Conservation (phyloP, 1,140 invertebrate species). For the Heliconius congener region DNA sequence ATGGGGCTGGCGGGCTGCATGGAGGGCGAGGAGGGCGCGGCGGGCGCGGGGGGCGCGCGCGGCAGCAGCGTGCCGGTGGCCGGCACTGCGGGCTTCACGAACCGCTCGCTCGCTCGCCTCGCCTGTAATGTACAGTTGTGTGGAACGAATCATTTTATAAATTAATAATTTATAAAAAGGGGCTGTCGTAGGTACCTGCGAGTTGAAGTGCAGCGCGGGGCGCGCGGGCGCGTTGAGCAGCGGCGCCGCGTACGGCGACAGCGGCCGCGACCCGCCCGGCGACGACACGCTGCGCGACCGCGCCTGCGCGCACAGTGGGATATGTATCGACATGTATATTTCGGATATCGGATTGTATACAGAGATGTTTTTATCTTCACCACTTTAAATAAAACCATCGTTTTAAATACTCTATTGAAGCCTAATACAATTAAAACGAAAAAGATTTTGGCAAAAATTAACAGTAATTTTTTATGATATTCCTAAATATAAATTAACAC, state of each 20-base stretch:
- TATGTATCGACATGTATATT: too few relatives aligned
- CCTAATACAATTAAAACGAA: too few relatives aligned
- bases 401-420: too few relatives aligned
- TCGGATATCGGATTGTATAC: too few relatives aligned
- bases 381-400: too few relatives aligned
- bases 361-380: too few relatives aligned
- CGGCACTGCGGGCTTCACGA: constrained; percentile 83
- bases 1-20: constrained; percentile 85
- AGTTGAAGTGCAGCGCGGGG: constrained; percentile 76
- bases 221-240: constrained; percentile 78
- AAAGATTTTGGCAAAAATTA: too few relatives aligned
- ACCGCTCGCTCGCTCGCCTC: constrained; percentile 87
- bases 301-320: constrained; percentile 52
- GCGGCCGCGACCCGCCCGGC: constrained; percentile 84
- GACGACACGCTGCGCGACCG: constrained; percentile 87
- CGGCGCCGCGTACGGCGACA: constrained; percentile 71
- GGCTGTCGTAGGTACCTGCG: constrained; percentile 61
- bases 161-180: neutral
- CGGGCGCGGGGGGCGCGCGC: constrained; percentile 76
- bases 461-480: too few relatives aligned
- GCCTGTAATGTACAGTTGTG: constrained; percentile 60
- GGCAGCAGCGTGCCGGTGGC: constrained; percentile 43
- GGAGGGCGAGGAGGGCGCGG: constrained; percentile 68
- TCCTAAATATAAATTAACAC: too few relatives aligned
- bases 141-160: neutral